Evolutionary conservation across 2,888 invertebrate species (phyloP).

Genomic region (Athalia circularis): DNA sequence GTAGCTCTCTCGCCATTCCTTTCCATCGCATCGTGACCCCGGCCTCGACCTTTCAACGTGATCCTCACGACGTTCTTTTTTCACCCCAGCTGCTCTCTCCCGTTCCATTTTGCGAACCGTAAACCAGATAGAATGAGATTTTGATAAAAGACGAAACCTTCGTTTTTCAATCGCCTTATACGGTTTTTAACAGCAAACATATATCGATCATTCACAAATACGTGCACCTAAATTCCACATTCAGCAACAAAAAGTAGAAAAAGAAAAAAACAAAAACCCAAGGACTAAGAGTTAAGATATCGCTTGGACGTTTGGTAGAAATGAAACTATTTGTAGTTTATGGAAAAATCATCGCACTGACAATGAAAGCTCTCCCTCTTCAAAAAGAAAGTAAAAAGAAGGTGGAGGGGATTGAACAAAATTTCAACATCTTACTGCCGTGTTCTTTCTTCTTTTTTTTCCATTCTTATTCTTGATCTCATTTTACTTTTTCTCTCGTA

Average conservation of each 20-base stretch:
- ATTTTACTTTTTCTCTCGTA: conserved; percentile 1
- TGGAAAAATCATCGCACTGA: too few species aligned
- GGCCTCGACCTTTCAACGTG: not conserved
- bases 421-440: not conserved
- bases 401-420: not conserved
- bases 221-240: not conserved
- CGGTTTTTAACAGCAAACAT: not conserved
- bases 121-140: too few species aligned
- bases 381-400: not conserved
- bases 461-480: not conserved
- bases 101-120: not conserved
- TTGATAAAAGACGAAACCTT: too few species aligned
- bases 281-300: conserved; percentile 17
- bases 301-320: conserved; percentile 18
- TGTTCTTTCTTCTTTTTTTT: not conserved
- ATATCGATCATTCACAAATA: not conserved
- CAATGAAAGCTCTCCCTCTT: too few species aligned
- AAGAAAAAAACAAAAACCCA: conserved; percentile 8
- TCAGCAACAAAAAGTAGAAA: not conserved
- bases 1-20: not conserved
- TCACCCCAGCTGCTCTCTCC: not conserved
- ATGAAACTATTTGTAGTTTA: too few species aligned
- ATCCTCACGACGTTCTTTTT: not conserved
- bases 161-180: too few species aligned
- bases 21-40: not conserved